These are phyloP conservation scores for Dolomedes plantarius DNA, from an alignment of 2,888 invertebrate genomes.

Conservation along the genomic window DNA sequence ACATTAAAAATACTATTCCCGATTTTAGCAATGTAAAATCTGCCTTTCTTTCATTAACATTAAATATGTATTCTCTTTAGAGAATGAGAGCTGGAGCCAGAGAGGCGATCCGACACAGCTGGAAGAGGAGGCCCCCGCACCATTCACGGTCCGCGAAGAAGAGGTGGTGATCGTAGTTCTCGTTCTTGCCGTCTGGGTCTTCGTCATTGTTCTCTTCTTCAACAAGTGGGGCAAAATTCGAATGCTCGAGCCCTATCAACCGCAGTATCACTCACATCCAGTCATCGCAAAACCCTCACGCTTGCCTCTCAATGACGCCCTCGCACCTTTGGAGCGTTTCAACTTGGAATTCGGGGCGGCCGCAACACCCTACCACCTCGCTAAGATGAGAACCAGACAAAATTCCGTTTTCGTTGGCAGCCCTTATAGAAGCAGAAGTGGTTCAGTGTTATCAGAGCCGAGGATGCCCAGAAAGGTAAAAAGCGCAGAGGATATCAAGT, in stretches of 20 bases:
- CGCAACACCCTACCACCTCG: conserved; percentile 37
- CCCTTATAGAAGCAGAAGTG: conserved; percentile 69
- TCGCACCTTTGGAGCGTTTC: conserved; percentile 56
- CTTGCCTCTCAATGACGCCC: conserved; percentile 54
- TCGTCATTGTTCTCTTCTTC: conserved; percentile 92
- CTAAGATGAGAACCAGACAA: conserved; percentile 80
- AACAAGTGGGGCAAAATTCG: conserved; percentile 96
- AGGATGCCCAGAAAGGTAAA: conserved; percentile 85
- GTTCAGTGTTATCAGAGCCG: conserved; percentile 81
- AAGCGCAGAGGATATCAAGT: conserved; percentile 89
- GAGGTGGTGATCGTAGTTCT: conserved; percentile 90
- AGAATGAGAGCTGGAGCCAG: conserved; percentile 58
- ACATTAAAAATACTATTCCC: too few relatives aligned
- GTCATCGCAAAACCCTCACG: conserved; percentile 56
- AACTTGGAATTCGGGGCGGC: conserved; percentile 62
- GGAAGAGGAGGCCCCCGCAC: conserved; percentile 31
- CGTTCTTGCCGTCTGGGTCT: conserved; percentile 90
- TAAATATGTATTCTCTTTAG: too few relatives aligned
- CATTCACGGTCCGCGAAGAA: conserved; percentile 83
- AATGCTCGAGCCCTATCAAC: conserved; percentile 93
- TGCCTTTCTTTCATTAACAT: too few relatives aligned
- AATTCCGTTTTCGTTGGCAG: conserved; percentile 90
- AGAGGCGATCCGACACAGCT: conserved; percentile 12
- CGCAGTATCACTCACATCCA: conserved; percentile 85
- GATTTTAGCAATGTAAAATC: too few relatives aligned